Conservation (phyloP, 1,140 invertebrate species). For the Drosophila ogumai region DNA sequence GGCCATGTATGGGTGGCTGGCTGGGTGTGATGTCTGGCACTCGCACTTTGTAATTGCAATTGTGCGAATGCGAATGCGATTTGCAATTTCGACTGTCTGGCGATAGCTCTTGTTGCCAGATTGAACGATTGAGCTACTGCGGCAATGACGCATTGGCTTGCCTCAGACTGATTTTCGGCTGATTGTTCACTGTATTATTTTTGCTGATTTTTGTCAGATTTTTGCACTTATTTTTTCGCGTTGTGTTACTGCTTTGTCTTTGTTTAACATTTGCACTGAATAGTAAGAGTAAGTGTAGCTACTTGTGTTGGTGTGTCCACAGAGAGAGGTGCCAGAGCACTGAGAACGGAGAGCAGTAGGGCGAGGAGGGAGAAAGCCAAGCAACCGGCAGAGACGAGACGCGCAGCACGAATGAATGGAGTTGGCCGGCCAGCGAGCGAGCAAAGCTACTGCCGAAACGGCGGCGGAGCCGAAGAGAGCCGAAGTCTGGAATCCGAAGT, state of each 20-base stretch:
- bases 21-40: constrained; percentile 68
- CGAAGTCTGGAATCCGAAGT: constrained; percentile 17
- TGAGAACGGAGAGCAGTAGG: constrained; percentile 19
- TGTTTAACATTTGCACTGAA: constrained; percentile 61
- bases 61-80: constrained; percentile 40
- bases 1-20: constrained; percentile 9
- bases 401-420: constrained; percentile 78
- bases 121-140: constrained; percentile 40
- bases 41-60: constrained; percentile 60
- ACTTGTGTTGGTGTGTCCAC: constrained; percentile 14
- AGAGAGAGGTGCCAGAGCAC: constrained; percentile 10
- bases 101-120: constrained; percentile 57
- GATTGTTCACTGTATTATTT: constrained; percentile 45
- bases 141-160: constrained; percentile 63
- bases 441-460: constrained; percentile 32
- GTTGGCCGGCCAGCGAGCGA: constrained; percentile 57
- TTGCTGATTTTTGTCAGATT: constrained; percentile 31
- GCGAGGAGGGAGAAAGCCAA: constrained; percentile 29
- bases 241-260: constrained; percentile 58
- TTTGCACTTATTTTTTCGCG: constrained; percentile 44
- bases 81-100: constrained; percentile 41
- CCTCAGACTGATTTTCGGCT: constrained; percentile 29
- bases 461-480: constrained; percentile 15
- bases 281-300: constrained; percentile 15
- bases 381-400: constrained; percentile 74